These are phyloP conservation scores for Caenorhabditis tropicalis DNA, from an alignment of 1,140 invertebrate genomes.

Conservation along the genomic window DNA sequence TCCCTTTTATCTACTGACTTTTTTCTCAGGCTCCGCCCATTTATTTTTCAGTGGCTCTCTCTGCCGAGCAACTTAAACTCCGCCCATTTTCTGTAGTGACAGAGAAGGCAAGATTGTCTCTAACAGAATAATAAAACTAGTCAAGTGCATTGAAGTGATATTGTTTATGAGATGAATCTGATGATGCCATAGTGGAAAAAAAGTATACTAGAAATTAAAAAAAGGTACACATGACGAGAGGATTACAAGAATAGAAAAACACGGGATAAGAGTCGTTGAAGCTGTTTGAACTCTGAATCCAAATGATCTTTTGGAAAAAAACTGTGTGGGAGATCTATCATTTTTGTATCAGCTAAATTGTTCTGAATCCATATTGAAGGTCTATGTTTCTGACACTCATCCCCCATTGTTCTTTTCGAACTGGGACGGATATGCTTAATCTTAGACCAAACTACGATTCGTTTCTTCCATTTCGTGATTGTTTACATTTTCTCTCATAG, in stretches of 20 bases:
- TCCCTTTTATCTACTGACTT: conserved; percentile 34
- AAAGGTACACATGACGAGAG: not conserved
- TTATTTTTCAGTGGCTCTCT: not conserved
- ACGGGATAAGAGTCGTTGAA: no score
- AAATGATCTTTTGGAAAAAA: no score
- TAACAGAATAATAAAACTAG: not conserved
- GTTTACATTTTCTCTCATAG: not conserved
- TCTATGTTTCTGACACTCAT: not conserved
- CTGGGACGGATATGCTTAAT: not conserved
- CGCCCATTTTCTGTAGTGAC: conserved; percentile 18
- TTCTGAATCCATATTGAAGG: not conserved
- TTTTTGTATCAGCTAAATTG: not conserved
- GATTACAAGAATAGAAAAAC: not conserved
- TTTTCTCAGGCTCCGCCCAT: not conserved
- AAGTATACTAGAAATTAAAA: not conserved
- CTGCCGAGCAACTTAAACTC: not conserved
- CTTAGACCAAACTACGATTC: not conserved
- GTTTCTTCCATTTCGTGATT: not conserved
- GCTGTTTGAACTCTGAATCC: no score
- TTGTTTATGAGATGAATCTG: not conserved
- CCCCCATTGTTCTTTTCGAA: not conserved
- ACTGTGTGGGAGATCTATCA: no score
- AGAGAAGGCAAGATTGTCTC: not conserved
- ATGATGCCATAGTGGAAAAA: not conserved
- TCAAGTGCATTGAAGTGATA: conserved; percentile 19